Conservation (phyloP, 1,140 invertebrate genomes). For the Sycophila sp. region DNA sequence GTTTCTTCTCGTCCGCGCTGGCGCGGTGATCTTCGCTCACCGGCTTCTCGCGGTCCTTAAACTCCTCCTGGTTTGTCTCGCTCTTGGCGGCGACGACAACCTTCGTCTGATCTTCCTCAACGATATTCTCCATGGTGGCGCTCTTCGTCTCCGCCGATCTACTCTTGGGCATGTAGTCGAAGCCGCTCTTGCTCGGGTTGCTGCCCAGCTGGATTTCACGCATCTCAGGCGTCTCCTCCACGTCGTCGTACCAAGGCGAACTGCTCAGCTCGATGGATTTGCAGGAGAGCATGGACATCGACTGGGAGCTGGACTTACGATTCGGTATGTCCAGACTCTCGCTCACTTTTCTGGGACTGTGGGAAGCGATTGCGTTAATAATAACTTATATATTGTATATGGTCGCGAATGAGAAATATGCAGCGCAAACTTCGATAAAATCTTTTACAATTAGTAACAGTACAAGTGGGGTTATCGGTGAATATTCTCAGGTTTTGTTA, state of each 20-base stretch:
- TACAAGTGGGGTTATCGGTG: too few species aligned
- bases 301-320: slow-evolving; percentile 39
- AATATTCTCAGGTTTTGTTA: too few species aligned
- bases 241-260: slow-evolving; percentile 49
- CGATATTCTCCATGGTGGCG: slow-evolving; percentile 10
- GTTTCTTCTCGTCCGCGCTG: slow-evolving; percentile 17
- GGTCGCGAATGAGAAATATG: background rate
- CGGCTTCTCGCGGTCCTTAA: background rate
- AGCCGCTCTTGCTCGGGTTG: slow-evolving; percentile 48
- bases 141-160: background rate
- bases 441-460: too few species aligned
- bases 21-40: slow-evolving; percentile 2
- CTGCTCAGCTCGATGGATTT: slow-evolving; percentile 39
- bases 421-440: too few species aligned
- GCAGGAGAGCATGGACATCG: slow-evolving; percentile 41
- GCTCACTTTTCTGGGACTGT: slow-evolving; percentile 49
- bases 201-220: slow-evolving; percentile 45
- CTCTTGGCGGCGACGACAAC: slow-evolving; percentile 2
- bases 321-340: slow-evolving; percentile 52
- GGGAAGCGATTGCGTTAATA: too few species aligned
- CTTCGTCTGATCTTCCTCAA: background rate
- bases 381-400: too few species aligned
- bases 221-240: slow-evolving; percentile 38
- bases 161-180: slow-evolving; percentile 46
- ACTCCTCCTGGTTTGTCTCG: background rate